Conservation (phyloP, 2,888 invertebrate species). For the Rhynchonema sp. region DNA sequence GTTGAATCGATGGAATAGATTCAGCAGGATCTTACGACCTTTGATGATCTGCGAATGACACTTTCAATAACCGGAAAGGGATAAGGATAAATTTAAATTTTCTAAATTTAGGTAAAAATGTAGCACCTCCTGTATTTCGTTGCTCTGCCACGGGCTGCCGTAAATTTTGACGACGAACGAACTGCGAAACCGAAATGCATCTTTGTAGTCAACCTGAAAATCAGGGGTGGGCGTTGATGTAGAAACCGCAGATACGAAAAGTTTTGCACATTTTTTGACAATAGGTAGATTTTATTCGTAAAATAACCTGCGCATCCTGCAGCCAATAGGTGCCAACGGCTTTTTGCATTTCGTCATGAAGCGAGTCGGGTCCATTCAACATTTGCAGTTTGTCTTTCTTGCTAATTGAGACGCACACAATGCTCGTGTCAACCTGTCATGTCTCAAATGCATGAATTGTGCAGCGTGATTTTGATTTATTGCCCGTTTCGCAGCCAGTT, state of each 20-base stretch:
- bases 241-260: too few species aligned
- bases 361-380: conserved; percentile 3
- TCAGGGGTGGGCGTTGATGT: too few species aligned
- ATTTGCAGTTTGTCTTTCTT: conserved; percentile 6
- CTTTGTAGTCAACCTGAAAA: neutral
- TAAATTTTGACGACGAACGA: conserved; percentile 2
- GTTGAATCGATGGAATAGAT: conserved; percentile 6
- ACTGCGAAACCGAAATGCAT: neutral
- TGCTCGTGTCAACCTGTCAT: neutral
- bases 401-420: conserved; percentile 6
- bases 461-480: too few species aligned
- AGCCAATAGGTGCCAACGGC: neutral
- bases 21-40: conserved; percentile 6
- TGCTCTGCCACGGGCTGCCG: conserved; percentile 1
- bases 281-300: too few species aligned
- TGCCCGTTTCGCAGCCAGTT: too few species aligned
- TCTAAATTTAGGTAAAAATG: too few species aligned
- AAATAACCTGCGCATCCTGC: neutral
- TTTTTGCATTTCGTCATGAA: neutral
- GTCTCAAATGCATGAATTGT: too few species aligned
- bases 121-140: neutral
- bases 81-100: too few species aligned
- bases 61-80: too few species aligned
- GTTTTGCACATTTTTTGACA: too few species aligned
- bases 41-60: neutral